A percentile compares a stretch with the other conserved stretches of the same genome.
Evolutionary conservation across 2,888 invertebrate genomes (phyloP).

Genomic region (Cataglyphis cursor): DNA sequence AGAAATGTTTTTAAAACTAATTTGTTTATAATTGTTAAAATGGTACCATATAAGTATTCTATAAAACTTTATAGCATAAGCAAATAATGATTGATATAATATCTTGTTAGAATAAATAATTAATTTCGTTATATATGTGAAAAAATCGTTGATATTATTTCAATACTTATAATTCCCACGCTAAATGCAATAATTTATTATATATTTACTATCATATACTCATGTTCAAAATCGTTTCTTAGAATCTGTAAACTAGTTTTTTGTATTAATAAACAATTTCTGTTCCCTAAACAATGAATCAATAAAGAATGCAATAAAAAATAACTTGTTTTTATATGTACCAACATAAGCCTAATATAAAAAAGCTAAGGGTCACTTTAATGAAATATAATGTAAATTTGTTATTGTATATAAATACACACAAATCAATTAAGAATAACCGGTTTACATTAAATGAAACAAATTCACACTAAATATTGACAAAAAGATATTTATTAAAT

Average conservation of each 20-base stretch:
- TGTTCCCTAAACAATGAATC: not conserved
- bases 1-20: conserved; percentile 17
- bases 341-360: not conserved
- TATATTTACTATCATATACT: not conserved
- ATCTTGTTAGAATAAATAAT: conserved; percentile 55
- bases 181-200: conserved; percentile 27
- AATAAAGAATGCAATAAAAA: conserved; percentile 9
- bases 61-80: conserved; percentile 25
- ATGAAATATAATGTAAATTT: not conserved
- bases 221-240: not conserved
- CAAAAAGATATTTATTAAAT: conserved; percentile 68
- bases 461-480: conserved; percentile 44
- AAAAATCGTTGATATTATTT: conserved; percentile 41
- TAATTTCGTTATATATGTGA: conserved; percentile 41
- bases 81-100: conserved; percentile 8
- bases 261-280: not conserved
- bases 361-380: not conserved
- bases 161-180: conserved; percentile 23
- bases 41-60: conserved; percentile 38
- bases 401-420: not conserved
- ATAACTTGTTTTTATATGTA: not conserved
- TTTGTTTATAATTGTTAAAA: conserved; percentile 49
- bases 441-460: conserved; percentile 34
- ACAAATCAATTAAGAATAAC: not conserved
- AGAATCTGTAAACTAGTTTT: not conserved